Evolutionary conservation across 2,888 invertebrate species (phyloP), one percentile per base, ranked within the genome.

Genomic region (Bedellia somnulentella): DNA sequence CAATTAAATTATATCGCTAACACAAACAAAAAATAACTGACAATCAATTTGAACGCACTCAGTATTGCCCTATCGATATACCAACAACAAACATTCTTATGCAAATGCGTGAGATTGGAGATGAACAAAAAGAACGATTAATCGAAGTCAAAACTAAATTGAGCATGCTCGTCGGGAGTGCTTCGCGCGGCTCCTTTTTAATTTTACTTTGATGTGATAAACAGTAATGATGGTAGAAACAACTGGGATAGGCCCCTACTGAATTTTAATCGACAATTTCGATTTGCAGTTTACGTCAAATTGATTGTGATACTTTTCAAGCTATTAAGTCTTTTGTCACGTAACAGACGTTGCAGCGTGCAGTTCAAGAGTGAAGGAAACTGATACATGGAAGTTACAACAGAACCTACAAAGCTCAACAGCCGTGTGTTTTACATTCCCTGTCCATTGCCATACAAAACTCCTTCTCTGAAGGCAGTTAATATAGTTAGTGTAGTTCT

Each of bases 161-260:
- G 57, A 58, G 50, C 49, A 52, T 52, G 54, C 49, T 45, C 51
- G 40, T 49, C 44, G 49, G 45, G 47, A 44, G 51, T 41, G 46
- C 54, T 57, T 58, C 47, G 54, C 54, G 50, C 52, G 46, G 43
- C 53, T 53, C 52, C 51, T 55, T 54, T 64, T 64, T 68, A 66
- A 66, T 70, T 66, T 59, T 55, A 59, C 49, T 52, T 54, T 59
- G 59, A 62, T 64, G 54, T 59, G 59, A 62, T 64, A 62, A 62
- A 59, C 51, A 52, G 57, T 60, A 58, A 58, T 59, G 60, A 55
- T 59, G 39, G 52, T 57, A 57, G 66, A 60, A 61, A 62, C 60
- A 56, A n/a, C n/a, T n/a, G n/a, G n/a, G n/a, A n/a, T 55, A 50
- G 49, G 52, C 52, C n/a, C n/a, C n/a, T n/a, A n/a, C n/a, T n/a